Conservation (phyloP, 2,113 vertebrate genomes). For the Tragelaphus strepsiceros region DNA sequence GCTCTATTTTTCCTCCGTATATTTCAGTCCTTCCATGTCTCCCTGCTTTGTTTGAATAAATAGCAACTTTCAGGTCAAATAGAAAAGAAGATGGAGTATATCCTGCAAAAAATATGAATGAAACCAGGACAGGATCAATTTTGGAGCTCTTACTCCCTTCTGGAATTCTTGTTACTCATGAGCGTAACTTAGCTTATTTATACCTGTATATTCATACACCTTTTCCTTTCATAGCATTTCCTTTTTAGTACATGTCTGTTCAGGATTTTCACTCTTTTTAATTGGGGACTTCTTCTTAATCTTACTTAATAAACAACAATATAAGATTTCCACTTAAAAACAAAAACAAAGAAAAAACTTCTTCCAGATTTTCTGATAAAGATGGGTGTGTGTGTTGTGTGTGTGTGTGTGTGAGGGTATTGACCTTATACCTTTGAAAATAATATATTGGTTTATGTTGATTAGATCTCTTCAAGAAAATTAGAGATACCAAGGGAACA, state of each 20-base stretch:
- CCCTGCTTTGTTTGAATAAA: neutral
- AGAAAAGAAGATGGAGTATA: neutral
- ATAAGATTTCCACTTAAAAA: neutral
- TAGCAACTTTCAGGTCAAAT: neutral
- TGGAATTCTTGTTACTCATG: neutral
- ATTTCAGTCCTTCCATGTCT: neutral
- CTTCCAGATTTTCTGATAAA: neutral
- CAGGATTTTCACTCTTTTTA: neutral
- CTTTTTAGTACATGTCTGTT: neutral
- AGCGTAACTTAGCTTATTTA: neutral
- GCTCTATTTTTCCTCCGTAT: neutral
- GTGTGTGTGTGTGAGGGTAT: no score
- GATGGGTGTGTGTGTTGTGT: neutral
- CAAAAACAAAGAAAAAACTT: neutral
- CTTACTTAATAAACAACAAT: neutral
- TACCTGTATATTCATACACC: neutral
- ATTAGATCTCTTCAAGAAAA: neutral
- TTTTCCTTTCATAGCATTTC: neutral
- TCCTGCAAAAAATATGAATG: neutral
- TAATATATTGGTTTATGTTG: neutral
- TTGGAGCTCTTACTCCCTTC: neutral
- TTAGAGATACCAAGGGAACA: neutral
- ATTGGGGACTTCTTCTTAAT: neutral
- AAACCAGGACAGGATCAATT: neutral
- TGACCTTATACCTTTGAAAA: neutral